A percentile compares a stretch with the other conserved stretches of the same genome.
These are phyloP conservation scores for Cardinalis cardinalis DNA, from an alignment of 2,113 vertebrate genomes.

Conservation along the genomic window DNA sequence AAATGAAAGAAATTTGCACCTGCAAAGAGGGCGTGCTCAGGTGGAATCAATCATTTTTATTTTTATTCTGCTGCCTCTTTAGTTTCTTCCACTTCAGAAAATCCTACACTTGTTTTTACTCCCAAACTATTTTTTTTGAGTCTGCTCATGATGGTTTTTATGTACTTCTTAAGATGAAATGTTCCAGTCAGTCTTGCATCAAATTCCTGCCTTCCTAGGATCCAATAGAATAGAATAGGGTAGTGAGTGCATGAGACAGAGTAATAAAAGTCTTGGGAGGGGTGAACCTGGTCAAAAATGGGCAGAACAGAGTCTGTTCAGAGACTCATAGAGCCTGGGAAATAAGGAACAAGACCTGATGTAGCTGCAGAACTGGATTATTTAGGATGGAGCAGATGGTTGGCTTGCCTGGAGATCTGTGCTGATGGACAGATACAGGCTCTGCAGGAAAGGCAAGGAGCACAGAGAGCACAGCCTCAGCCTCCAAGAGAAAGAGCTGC, in stretches of 20 bases:
- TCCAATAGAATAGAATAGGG: neutral
- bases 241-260: neutral
- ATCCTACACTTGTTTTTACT: neutral
- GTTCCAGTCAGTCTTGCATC: neutral
- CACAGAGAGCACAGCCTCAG: neutral
- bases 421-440: rapidly evolving
- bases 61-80: neutral
- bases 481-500: neutral
- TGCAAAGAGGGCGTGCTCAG: neutral
- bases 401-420: neutral
- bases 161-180: neutral
- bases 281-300: neutral
- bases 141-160: rapidly evolving
- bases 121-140: neutral
- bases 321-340: neutral
- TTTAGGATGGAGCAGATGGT: neutral
- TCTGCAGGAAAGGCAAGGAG: neutral
- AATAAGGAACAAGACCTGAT: neutral
- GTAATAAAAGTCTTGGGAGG: neutral
- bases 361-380: neutral
- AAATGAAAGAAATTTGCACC: neutral
- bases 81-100: neutral
- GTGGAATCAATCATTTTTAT: neutral
- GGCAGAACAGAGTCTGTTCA: neutral
- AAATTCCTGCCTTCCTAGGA: neutral